Conservation (phyloP, 1,140 invertebrate species). For the Gryllus bimaculatus region DNA sequence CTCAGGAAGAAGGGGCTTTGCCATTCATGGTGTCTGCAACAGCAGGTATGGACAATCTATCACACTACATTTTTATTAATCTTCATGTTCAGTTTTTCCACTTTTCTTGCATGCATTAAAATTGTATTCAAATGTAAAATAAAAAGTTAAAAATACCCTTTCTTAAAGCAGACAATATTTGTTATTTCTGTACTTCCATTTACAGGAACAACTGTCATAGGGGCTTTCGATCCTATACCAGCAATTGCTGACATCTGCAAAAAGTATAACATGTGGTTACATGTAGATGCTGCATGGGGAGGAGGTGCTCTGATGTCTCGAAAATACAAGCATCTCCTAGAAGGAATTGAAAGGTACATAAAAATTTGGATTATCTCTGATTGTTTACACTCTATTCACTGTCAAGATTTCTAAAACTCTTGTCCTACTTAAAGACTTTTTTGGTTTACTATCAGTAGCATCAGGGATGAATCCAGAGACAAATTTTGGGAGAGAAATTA, state of each 20-base stretch:
- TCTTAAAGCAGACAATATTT: no score
- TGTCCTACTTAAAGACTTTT: no score
- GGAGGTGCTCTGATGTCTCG: constrained; percentile 80
- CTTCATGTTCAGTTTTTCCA: neutral
- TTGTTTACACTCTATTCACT: neutral
- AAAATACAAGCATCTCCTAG: constrained; percentile 64
- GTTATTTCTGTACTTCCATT: neutral
- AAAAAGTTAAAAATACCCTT: neutral
- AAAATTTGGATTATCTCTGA: neutral
- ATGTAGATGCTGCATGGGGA: constrained; percentile 93
- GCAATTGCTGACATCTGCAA: constrained; percentile 72
- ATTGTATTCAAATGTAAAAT: neutral
- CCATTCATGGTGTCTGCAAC: constrained; percentile 54
- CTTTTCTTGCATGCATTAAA: neutral
- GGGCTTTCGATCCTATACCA: constrained; percentile 82
- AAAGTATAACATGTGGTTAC: constrained; percentile 81
- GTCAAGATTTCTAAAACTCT: neutral
- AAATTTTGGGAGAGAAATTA: no score
- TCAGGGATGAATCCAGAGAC: no score
- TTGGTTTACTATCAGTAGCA: neutral
- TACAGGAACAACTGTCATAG: constrained; percentile 46
- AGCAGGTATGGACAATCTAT: constrained; percentile 43
- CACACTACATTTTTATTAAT: neutral
- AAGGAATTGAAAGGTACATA: constrained; percentile 62
- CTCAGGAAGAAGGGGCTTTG: constrained; percentile 52